Conservation (phyloP, 2,888 invertebrate genomes). For the Empis livida region DNA sequence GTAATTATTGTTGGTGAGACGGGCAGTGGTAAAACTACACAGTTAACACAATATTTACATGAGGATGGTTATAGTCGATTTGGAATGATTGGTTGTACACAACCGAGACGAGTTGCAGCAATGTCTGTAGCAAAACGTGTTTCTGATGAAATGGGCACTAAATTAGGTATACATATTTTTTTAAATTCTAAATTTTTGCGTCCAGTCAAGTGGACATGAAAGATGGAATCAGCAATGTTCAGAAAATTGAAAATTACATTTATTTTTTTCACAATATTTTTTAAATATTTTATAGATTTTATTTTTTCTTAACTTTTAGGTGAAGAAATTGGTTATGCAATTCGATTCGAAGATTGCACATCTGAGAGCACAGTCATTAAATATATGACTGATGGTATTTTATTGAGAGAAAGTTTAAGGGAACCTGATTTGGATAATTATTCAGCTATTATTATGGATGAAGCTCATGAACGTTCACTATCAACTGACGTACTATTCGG, state of each 20-base stretch:
- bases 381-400: constrained; percentile 99
- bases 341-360: constrained; percentile 99
- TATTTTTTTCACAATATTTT: too few species aligned
- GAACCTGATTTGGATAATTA: constrained; percentile 96
- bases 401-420: constrained; percentile 86
- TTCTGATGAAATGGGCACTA: constrained; percentile 91
- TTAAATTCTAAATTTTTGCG: too few species aligned
- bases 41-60: constrained; percentile 91
- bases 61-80: constrained; percentile 90
- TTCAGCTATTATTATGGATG: constrained; percentile 98
- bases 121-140: constrained; percentile 99
- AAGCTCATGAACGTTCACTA: constrained; percentile 95
- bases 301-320: constrained; percentile 33
- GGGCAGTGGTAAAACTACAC: constrained; percentile 74
- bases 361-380: constrained; percentile 86
- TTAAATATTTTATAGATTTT: background rate
- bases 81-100: constrained; percentile 96
- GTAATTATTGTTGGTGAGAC: constrained; percentile 78
- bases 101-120: constrained; percentile 93
- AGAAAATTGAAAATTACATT: too few species aligned
- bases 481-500: constrained; percentile 98
- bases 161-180: constrained; percentile 44
- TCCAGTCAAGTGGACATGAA: too few species aligned
- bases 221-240: too few species aligned
- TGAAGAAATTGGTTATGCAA: constrained; percentile 95